Evolutionary conservation across 2,797 vertebrate genomes (phyloP).

Genomic region (Pseudochromis fuscus): DNA sequence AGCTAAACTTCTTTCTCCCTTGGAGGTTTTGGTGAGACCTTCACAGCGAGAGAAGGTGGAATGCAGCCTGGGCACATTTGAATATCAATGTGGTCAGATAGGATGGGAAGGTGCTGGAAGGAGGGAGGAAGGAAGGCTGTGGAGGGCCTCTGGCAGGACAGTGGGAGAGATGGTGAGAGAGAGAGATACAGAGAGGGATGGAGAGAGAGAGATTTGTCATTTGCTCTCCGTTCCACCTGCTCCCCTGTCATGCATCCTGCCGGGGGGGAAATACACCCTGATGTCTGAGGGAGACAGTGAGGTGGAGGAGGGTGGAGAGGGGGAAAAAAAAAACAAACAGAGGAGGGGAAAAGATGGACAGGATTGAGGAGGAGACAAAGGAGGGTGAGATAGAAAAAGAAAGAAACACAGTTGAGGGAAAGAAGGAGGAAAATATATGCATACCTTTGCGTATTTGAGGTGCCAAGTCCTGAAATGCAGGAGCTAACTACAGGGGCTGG

Average conservation of each 20-base stretch:
- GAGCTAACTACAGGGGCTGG: constrained; percentile 81
- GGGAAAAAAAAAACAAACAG: constrained; percentile 38
- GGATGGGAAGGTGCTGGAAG: constrained; percentile 62
- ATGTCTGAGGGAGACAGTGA: constrained; percentile 73
- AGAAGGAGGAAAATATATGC: constrained; percentile 70
- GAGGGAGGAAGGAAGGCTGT: constrained; percentile 61
- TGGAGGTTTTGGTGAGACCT: constrained; percentile 56
- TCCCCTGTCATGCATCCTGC: constrained; percentile 80
- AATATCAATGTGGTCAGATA: constrained; percentile 83
- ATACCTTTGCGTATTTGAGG: constrained; percentile 72
- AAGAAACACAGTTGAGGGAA: constrained; percentile 36
- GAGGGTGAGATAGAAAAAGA: constrained; percentile 29
- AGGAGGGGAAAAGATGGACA: constrained; percentile 52
- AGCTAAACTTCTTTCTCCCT: constrained; percentile 46
- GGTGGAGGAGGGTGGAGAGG: constrained; percentile 29
- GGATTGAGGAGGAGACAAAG: constrained; percentile 64
- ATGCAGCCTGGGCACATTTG: constrained; percentile 75
- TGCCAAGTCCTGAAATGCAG: constrained; percentile 74
- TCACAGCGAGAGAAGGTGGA: constrained; percentile 59
- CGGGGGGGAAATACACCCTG: constrained; percentile 67
- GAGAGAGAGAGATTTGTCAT: constrained; percentile 80
- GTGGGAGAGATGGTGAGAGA: constrained; percentile 52
- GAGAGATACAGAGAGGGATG: constrained; percentile 42
- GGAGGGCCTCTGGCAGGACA: constrained; percentile 69
- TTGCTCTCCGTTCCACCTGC: constrained; percentile 84